Evolutionary conservation across 2,888 invertebrate genomes (phyloP), one percentile per base, ranked within the genome.

Genomic region (Spisula solida): DNA sequence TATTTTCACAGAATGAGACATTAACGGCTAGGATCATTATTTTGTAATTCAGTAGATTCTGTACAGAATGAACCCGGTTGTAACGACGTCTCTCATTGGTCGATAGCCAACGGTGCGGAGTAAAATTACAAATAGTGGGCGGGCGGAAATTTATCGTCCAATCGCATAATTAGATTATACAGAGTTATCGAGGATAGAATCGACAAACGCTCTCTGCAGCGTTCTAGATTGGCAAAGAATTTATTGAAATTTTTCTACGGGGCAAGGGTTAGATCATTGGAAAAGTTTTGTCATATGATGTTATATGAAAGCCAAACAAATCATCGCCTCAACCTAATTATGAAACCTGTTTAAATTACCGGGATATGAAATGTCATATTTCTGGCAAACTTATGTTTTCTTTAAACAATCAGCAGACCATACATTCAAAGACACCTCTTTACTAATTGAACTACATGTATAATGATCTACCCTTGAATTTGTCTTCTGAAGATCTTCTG

Each of bases 1-100:
- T 88, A 86, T 88, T 86, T 86, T 91, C 88, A 88, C 86, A 78
- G 89, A 90, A 89, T 90, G 92, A 88, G 90, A 90, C 90, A 92
- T 92, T 92, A 88, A 89, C 89, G 80, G 75, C 92, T 85, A 60
- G 48, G 81, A 78, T 89, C 91, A 90, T 92, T 89, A 92, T 92
- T 92, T 90, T 90, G 90, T 90, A 89, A 88, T 88, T 86, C 87
- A 82, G 85, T 41, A 60, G 86, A 80, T 82, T 55, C 78, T 48
- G 70, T 70, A 84, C 51, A 34, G 70, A 75, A 85, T 66, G 51
- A 48, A 51, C 25, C 31, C 41, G 66, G 79, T 86, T 92, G 89
- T 91, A 92, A 92, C 90, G 85, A 51, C 51, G 34, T 12, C 20
- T 84, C 31, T 66, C 47, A 91, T 91, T 92, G 91, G 90, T 18